phyloP scores from a whole-genome alignment of 2,113 vertebrate genomes.

The Tragelaphus imberbis region DNA sequence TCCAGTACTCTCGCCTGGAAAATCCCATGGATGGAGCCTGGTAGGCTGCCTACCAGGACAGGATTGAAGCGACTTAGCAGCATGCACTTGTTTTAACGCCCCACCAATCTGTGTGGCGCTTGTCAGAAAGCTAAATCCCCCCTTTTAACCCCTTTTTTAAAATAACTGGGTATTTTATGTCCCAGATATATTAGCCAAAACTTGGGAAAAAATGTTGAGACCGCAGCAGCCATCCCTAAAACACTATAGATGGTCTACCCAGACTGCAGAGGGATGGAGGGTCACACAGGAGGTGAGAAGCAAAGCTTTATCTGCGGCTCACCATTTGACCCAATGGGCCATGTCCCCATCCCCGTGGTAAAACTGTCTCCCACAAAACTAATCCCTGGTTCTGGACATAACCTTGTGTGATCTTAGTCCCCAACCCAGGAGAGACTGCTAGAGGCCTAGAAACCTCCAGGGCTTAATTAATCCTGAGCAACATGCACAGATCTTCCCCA shows the following conservation, averaged over 20 bases:
- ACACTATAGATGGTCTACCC: not conserved
- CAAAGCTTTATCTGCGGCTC: not conserved
- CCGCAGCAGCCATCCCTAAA: rapidly evolving
- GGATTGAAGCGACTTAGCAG: too few species aligned
- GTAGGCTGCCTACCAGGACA: too few species aligned
- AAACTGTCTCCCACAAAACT: not conserved
- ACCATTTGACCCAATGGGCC: not conserved
- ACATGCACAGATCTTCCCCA: too few species aligned
- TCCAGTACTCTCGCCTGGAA: too few species aligned
- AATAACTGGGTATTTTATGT: too few species aligned
- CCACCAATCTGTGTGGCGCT: not conserved
- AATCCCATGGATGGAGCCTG: too few species aligned
- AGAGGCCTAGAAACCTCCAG: not conserved
- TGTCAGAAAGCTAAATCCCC: not conserved
- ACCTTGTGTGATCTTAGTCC: not conserved
- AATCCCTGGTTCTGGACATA: rapidly evolving
- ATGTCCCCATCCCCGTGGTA: not conserved
- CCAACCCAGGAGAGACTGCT: not conserved
- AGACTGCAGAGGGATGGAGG: not conserved
- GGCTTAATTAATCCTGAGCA: not conserved
- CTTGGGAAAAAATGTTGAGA: not conserved
- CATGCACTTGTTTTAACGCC: not conserved
- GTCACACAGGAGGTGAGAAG: not conserved
- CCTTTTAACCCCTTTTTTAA: not conserved
- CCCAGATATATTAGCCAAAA: not conserved